phyloP scores from a whole-genome alignment of 2,113 vertebrate species.

The Helogale parvula region DNA sequence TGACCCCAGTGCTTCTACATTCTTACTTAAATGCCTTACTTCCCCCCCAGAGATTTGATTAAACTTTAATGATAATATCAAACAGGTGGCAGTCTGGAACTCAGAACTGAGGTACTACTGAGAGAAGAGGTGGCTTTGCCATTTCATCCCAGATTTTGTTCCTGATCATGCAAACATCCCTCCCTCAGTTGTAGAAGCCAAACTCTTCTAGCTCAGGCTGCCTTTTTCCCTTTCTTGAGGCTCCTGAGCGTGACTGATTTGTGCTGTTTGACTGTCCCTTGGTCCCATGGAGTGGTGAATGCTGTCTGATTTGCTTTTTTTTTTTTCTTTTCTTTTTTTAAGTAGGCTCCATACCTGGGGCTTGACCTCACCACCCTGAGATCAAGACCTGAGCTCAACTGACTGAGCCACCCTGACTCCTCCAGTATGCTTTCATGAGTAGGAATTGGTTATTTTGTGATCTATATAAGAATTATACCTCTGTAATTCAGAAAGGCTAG shows the following conservation, averaged over 20 bases:
- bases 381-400: too few species aligned
- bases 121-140: background rate
- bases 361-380: too few species aligned
- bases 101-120: background rate
- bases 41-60: background rate
- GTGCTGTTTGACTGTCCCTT: background rate
- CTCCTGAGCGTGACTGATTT: background rate
- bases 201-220: background rate
- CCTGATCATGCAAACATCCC: background rate
- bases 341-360: too few species aligned
- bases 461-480: background rate
- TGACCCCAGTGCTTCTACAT: background rate
- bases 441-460: background rate
- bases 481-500: background rate
- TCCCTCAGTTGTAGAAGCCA: background rate
- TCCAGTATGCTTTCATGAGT: background rate
- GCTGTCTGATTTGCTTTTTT: background rate
- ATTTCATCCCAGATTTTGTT: background rate
- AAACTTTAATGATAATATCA: background rate
- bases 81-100: background rate
- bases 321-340: too few species aligned
- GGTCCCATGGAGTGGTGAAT: background rate
- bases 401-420: too few species aligned
- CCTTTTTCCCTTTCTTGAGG: background rate
- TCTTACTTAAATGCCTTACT: background rate